Evolutionary conservation across 2,113 vertebrate genomes (phyloP), one percentile per base, ranked within the genome.

Genomic region (Melanotaenia duboulayi): DNA sequence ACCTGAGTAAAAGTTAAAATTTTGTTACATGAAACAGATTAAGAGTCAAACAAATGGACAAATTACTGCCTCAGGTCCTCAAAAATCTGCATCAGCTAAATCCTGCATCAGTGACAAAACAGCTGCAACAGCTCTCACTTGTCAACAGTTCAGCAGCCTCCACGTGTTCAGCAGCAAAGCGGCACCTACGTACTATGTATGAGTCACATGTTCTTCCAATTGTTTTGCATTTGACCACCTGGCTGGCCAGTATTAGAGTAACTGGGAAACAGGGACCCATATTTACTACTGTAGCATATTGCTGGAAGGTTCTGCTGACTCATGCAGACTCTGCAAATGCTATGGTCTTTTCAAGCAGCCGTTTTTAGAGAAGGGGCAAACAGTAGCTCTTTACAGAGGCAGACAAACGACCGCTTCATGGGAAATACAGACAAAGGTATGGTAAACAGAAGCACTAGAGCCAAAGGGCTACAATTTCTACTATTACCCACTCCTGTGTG

Each of bases 301-400:
- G 46, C 82, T 65, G 20, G 81, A 87, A 83, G 55, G 69, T 89
- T 86, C 88, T 89, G 91, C 87, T 90, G 86, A 90, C 61, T 87
- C 80, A 82, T 80, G 80, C 60, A 51, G 74, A 64, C 71, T 32
- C 35, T 69, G 75, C 65, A 74, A 25, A 69, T 37, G 60, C 80
- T 69, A 44, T 12, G 8, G 39, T 74, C 46, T 79, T 86, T 86
- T 78, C 82, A 56, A 56, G 49, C 13, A 35, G 49, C 74, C 84
- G 83, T 86, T 90, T 86, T 78, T 66, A 76, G 64, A 78, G 58
- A 58, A 44, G 65, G 23, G 44, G 61, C 68, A 80, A 89, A 91
- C 76, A 86, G 73, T 44, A 54, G 62, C 55, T 51, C 74, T 84
- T 87, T 74, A 67, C 67, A 78, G 51, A 52, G 35, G 61, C 65